Percentiles rank a stretch among this genome's conserved stretches.
Evolutionary conservation across 2,888 invertebrate species (phyloP).

Genomic region (Strigamia crassipes): DNA sequence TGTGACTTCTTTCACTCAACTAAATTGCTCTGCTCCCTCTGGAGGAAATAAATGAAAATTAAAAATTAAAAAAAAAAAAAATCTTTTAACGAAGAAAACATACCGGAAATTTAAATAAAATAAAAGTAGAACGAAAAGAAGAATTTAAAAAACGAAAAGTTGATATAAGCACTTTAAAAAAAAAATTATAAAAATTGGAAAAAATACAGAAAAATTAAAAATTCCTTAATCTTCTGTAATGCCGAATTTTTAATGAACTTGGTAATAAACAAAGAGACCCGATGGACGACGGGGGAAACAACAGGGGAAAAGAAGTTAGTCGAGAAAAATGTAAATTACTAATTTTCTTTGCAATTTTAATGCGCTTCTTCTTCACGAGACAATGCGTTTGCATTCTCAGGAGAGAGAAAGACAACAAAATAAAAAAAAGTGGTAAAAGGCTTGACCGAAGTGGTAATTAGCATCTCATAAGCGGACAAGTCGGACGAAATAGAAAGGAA

Average conservation of each 20-base stretch:
- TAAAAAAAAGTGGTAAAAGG: slow-evolving; percentile 15
- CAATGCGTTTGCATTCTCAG: slow-evolving; percentile 16
- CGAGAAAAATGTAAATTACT: slow-evolving; percentile 21
- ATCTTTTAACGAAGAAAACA: not conserved
- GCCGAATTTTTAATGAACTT: slow-evolving; percentile 18
- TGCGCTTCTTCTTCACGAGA: slow-evolving; percentile 21
- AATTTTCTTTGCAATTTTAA: slow-evolving; percentile 21
- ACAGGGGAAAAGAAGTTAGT: slow-evolving; percentile 22
- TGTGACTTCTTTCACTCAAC: slow-evolving; percentile 16
- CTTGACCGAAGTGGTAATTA: slow-evolving; percentile 21
- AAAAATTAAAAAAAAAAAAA: not conserved
- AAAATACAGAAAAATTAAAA: slow-evolving; percentile 2
- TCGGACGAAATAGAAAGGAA: slow-evolving; percentile 1
- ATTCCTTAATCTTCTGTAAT: slow-evolving; percentile 24
- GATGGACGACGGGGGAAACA: slow-evolving; percentile 29
- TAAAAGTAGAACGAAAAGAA: no score
- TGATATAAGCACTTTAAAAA: not conserved
- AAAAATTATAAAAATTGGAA: not conserved
- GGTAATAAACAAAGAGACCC: slow-evolving; percentile 30
- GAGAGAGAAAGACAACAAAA: not conserved
- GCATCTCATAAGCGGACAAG: slow-evolving; percentile 21
- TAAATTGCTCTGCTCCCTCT: slow-evolving; percentile 5
- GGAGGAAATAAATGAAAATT: slow-evolving; percentile 16
- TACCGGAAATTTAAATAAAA: slow-evolving; percentile 16
- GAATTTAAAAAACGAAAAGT: not conserved